Conservation (phyloP, 2,797 vertebrate genomes). For the Hydrocynus forskahlii region DNA sequence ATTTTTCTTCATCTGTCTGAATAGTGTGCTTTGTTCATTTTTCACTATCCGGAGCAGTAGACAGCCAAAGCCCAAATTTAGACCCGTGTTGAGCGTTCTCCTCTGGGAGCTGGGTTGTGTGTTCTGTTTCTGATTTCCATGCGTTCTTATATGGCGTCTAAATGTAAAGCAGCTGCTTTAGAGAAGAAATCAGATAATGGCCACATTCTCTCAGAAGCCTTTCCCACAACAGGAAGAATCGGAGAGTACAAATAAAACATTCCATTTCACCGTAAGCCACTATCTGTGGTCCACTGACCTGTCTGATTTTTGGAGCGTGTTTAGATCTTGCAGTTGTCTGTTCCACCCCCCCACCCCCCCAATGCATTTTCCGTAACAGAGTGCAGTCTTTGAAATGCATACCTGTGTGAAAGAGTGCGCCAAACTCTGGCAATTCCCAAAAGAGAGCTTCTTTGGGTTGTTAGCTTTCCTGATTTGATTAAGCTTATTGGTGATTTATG, state of each 20-base stretch:
- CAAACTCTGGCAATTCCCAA: background rate
- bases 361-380: background rate
- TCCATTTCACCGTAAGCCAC: conserved; percentile 9
- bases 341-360: too few species aligned
- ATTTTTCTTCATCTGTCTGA: conserved; percentile 7
- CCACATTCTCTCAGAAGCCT: conserved; percentile 22
- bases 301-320: background rate
- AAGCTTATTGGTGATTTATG: background rate
- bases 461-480: conserved; percentile 16
- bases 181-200: conserved; percentile 16
- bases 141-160: conserved; percentile 27
- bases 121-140: conserved; percentile 38
- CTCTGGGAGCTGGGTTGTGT: conserved; percentile 43
- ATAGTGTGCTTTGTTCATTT: conserved; percentile 27
- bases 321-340: background rate
- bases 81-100: conserved; percentile 37
- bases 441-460: background rate
- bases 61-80: conserved; percentile 43
- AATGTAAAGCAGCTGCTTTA: conserved; percentile 24
- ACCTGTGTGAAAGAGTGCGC: background rate
- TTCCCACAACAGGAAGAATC: conserved; percentile 41
- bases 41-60: conserved; percentile 24
- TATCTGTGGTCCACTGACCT: background rate
- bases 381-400: background rate
- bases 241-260: conserved; percentile 13